Evolutionary conservation across 2,888 invertebrate genomes (phyloP).

Genomic region (Caenorhabditis sp.): DNA sequence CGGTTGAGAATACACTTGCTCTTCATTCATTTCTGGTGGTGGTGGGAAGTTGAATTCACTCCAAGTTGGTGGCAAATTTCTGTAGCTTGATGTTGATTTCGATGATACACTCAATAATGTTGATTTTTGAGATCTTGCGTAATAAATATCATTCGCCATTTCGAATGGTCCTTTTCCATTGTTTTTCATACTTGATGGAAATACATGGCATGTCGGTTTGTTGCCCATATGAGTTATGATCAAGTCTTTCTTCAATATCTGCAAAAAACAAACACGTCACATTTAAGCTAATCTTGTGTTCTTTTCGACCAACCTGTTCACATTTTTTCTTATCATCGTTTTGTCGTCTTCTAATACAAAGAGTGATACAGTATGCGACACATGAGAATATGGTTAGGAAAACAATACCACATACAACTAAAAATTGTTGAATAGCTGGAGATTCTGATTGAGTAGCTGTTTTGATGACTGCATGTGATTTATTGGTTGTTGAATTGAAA

Average conservation of each 20-base stretch:
- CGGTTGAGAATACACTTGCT: slow-evolving; percentile 32
- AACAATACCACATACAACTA: slow-evolving; percentile 21
- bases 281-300: background rate
- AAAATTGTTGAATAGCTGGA: slow-evolving; percentile 17
- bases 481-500: slow-evolving; percentile 77
- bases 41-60: slow-evolving; percentile 65
- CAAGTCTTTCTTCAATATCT: slow-evolving; percentile 43
- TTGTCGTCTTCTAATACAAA: slow-evolving; percentile 21
- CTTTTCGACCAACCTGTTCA: slow-evolving; percentile 20
- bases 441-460: slow-evolving; percentile 10
- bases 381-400: slow-evolving; percentile 26
- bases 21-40: slow-evolving; percentile 49
- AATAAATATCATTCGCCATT: slow-evolving; percentile 29
- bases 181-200: slow-evolving; percentile 30
- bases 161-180: slow-evolving; percentile 30
- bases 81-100: slow-evolving; percentile 39
- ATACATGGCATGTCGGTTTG: slow-evolving; percentile 46
- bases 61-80: slow-evolving; percentile 48
- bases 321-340: slow-evolving; percentile 23
- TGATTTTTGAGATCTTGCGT: slow-evolving; percentile 38
- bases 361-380: slow-evolving; percentile 22
- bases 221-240: slow-evolving; percentile 51
- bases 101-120: slow-evolving; percentile 43
- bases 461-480: slow-evolving; percentile 22
- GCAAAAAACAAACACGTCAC: background rate